A percentile compares a stretch with the other conserved stretches of the same genome.
Evolutionary conservation across 2,113 vertebrate genomes (phyloP).

Genomic region (Misgurnus mizolepis): DNA sequence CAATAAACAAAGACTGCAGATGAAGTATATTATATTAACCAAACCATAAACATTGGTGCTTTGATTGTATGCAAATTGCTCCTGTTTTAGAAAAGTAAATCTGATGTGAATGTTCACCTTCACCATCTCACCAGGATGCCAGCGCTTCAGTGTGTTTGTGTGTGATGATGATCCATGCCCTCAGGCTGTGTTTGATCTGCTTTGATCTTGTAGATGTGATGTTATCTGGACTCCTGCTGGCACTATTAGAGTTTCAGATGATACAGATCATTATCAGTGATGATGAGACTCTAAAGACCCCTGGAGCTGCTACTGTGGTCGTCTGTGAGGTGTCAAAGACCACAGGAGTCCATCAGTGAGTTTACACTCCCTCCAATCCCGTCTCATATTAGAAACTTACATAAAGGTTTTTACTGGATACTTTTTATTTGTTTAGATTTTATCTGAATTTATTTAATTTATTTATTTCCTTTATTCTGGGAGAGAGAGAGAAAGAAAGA

Average conservation of each 20-base stretch:
- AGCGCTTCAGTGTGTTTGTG: conserved; percentile 54
- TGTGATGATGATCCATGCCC: conserved; percentile 55
- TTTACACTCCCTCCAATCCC: conserved; percentile 22
- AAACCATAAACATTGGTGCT: no score
- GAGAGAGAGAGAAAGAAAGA: no score
- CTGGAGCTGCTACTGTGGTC: conserved; percentile 27
- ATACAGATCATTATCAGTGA: conserved; percentile 69
- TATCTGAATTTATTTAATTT: no score
- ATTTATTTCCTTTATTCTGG: no score
- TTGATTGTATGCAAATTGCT: no score
- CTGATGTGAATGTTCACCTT: not conserved
- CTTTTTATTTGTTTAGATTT: no score
- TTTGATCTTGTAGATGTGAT: conserved; percentile 75
- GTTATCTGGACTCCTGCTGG: conserved; percentile 58
- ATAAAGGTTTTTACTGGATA: no score
- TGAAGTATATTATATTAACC: no score
- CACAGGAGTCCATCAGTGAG: conserved; percentile 46
- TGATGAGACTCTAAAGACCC: conserved; percentile 51
- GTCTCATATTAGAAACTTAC: conserved; percentile 35
- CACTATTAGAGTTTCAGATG: conserved; percentile 61
- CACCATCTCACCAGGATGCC: not conserved
- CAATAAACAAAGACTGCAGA: no score
- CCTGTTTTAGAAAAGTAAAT: not conserved
- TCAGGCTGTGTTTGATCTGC: conserved; percentile 56
- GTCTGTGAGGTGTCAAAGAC: conserved; percentile 41